phyloP scores from a whole-genome alignment of 2,113 vertebrate genomes.

The Pomatostomus ruficeps region DNA sequence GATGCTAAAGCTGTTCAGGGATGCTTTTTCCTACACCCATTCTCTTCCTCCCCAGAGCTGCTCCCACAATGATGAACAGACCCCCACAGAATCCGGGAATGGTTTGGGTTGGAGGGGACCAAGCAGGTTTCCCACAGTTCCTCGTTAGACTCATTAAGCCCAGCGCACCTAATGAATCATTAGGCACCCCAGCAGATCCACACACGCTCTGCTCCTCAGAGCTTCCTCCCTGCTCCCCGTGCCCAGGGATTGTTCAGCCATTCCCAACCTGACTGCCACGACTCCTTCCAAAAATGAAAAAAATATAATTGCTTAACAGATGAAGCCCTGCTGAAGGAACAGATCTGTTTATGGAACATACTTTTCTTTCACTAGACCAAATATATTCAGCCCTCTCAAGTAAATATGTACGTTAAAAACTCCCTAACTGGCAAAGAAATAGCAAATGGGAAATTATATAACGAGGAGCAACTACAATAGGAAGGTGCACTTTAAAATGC shows the following conservation, averaged over 20 bases:
- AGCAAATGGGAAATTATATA: neutral
- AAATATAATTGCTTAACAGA: constrained; percentile 4
- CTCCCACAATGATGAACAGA: neutral
- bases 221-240: constrained; percentile 23
- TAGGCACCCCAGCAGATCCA: constrained; percentile 48
- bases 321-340: constrained; percentile 37
- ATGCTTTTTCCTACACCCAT: neutral
- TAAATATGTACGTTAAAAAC: constrained; percentile 1
- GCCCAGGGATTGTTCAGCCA: constrained; percentile 19
- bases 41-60: neutral
- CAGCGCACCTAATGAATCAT: constrained; percentile 30
- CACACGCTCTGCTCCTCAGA: constrained; percentile 29
- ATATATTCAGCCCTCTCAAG: constrained; percentile 39
- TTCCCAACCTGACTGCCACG: neutral
- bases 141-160: constrained; percentile 48
- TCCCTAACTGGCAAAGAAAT: neutral
- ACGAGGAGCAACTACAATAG: neutral
- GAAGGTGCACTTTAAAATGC: neutral
- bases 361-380: constrained; percentile 46
- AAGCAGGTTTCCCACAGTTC: too few relatives aligned
- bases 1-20: neutral
- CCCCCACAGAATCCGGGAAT: neutral
- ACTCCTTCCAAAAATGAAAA: constrained; percentile 3
- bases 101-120: neutral
- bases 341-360: constrained; percentile 51